Percentiles rank a stretch among this genome's conserved stretches.
Conservation (phyloP, 2,797 vertebrate species). For the Poliocrania exsul region DNA sequence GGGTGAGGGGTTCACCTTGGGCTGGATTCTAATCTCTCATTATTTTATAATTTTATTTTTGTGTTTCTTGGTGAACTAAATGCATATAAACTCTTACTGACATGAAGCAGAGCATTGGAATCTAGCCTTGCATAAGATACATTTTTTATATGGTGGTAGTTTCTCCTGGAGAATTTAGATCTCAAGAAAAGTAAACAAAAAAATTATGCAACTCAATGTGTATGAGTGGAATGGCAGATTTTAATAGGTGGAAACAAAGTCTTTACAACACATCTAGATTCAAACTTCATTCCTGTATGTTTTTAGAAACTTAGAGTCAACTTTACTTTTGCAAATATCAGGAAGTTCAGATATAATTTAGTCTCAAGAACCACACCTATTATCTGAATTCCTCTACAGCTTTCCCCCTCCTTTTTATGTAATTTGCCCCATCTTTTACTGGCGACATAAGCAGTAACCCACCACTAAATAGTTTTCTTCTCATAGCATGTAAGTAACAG, state of each 20-base stretch:
- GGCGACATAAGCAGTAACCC: not conserved
- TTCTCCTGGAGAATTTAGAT: not conserved
- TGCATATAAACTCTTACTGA: not conserved
- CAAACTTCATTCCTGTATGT: fast-evolving
- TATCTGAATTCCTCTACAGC: fast-evolving
- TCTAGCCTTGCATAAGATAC: not conserved
- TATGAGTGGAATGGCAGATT: not conserved
- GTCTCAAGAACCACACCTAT: not conserved
- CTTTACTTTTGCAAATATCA: not conserved
- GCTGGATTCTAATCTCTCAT: not conserved
- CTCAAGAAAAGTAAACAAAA: not conserved
- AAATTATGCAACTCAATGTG: not conserved
- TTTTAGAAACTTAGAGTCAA: not conserved
- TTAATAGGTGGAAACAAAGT: not conserved
- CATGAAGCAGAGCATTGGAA: not conserved
- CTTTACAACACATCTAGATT: not conserved
- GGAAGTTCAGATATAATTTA: not conserved
- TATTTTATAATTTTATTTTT: not conserved
- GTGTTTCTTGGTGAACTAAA: not conserved
- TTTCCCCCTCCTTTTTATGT: not conserved
- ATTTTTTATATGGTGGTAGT: not conserved
- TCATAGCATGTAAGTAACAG: not conserved
- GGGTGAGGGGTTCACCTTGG: not conserved
- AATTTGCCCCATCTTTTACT: not conserved
- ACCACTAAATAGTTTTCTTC: not conserved